These are phyloP conservation scores for Meandrusa payeni DNA, from an alignment of 2,888 invertebrate species.

Conservation along the genomic window DNA sequence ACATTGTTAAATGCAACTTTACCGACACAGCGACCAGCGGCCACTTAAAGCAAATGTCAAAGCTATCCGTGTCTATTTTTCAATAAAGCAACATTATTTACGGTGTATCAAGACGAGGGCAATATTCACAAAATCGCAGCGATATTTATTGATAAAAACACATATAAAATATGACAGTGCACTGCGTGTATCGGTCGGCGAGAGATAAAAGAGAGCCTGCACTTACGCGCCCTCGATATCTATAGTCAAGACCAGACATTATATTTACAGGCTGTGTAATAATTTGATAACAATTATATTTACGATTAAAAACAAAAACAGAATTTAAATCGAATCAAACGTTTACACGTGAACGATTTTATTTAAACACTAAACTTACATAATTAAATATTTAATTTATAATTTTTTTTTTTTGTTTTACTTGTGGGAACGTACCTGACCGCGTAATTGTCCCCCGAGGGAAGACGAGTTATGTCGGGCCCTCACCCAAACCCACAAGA, in stretches of 20 bases:
- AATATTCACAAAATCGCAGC: conserved; percentile 30
- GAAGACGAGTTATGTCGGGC: too few species aligned
- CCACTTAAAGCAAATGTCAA: conserved; percentile 20
- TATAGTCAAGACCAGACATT: conserved; percentile 44
- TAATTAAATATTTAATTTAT: too few species aligned
- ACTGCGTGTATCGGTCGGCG: conserved; percentile 50
- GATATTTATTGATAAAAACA: conserved; percentile 63
- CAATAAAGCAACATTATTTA: conserved; percentile 20
- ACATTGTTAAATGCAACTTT: conserved; percentile 17
- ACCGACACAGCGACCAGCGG: conserved; percentile 4
- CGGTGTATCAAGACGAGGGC: conserved; percentile 19
- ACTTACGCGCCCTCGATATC: conserved; percentile 66
- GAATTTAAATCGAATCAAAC: too few species aligned
- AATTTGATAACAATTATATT: too few species aligned
- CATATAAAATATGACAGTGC: conserved; percentile 66
- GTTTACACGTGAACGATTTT: too few species aligned
- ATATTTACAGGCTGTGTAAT: neutral
- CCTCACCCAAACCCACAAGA: too few species aligned
- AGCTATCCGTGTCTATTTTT: conserved; percentile 19
- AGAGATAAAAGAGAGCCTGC: conserved; percentile 72
- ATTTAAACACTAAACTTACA: too few species aligned
- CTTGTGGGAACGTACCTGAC: too few species aligned
- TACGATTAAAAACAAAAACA: too few species aligned
- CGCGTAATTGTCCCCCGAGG: too few species aligned
- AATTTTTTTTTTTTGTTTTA: too few species aligned